phyloP scores from a whole-genome alignment of 2,113 vertebrate genomes.

The Cranoglanis bouderius region DNA sequence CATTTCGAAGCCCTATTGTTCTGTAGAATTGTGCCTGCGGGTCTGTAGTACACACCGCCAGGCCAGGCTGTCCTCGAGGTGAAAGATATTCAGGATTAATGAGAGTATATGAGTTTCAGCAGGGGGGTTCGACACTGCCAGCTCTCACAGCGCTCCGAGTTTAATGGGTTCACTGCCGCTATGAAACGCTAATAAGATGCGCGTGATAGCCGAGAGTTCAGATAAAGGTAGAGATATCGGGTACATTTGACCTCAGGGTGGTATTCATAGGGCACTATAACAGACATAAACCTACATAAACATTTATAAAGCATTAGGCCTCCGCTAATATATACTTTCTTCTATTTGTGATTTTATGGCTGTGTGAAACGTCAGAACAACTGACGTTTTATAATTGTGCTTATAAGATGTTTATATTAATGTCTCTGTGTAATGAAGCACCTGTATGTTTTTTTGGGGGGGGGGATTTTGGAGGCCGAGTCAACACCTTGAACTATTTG shows the following conservation, averaged over 20 bases:
- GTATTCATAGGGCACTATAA: background rate
- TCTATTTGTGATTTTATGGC: background rate
- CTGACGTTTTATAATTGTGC: background rate
- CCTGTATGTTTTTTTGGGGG: too few species aligned
- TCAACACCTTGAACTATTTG: too few species aligned
- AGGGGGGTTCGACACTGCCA: background rate
- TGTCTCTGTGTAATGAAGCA: too few species aligned
- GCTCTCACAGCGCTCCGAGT: background rate
- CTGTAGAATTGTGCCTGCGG: too few species aligned
- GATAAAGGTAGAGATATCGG: background rate
- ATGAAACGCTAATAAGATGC: background rate
- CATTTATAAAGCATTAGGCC: background rate
- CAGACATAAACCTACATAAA: background rate
- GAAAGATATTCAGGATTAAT: background rate
- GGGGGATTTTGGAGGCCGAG: too few species aligned
- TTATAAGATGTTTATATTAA: background rate
- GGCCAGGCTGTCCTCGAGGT: background rate
- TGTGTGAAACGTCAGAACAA: background rate
- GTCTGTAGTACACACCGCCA: background rate
- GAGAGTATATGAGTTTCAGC: constrained; percentile 2
- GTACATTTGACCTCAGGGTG: background rate
- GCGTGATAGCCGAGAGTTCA: background rate
- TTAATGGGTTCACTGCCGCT: background rate
- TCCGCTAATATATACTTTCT: background rate
- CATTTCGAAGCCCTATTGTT: background rate